A percentile compares a stretch with the other conserved stretches of the same genome.
Evolutionary conservation across 2,113 vertebrate species (phyloP).

Genomic region (Tauraco erythrolophus): DNA sequence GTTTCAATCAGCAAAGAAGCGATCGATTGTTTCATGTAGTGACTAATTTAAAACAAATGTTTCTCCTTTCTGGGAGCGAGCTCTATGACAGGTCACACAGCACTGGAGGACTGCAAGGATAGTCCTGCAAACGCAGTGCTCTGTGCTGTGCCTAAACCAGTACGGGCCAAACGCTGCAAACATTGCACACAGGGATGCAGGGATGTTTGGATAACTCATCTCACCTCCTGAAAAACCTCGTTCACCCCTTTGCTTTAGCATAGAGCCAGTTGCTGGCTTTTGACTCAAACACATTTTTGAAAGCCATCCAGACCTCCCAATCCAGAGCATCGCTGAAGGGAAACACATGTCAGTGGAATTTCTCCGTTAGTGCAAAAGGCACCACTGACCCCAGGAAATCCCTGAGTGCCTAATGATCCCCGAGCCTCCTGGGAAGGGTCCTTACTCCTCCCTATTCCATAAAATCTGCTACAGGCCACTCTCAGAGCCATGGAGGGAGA

Average conservation of each 20-base stretch:
- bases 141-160: neutral
- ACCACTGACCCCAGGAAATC: neutral
- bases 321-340: neutral
- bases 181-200: rapidly evolving
- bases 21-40: neutral
- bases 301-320: neutral
- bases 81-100: neutral
- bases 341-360: slow-evolving; percentile 32
- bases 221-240: neutral
- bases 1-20: neutral
- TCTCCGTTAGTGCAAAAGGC: neutral
- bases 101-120: neutral
- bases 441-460: neutral
- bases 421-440: neutral
- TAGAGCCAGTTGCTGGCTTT: neutral
- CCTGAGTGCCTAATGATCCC: neutral
- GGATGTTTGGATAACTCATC: neutral
- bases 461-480: neutral
- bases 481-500: neutral
- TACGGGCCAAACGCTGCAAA: neutral
- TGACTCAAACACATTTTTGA: neutral
- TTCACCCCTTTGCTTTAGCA: neutral
- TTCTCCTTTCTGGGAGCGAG: neutral
- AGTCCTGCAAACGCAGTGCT: neutral
- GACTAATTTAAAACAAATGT: slow-evolving; percentile 17